Percentiles rank a stretch among this genome's conserved stretches.
Conservation (phyloP, 2,888 invertebrate genomes). For the Pammene aurita region DNA sequence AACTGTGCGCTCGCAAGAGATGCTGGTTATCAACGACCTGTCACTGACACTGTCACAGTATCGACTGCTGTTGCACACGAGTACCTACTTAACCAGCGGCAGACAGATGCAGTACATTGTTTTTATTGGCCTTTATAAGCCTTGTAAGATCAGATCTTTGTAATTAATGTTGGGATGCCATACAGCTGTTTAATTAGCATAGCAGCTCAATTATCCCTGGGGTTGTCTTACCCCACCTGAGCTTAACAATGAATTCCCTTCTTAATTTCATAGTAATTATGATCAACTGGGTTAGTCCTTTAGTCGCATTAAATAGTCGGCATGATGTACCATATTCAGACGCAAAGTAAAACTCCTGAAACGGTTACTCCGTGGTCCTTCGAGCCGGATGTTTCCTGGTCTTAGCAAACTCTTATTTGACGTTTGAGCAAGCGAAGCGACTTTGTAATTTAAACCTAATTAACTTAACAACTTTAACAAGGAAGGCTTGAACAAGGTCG, state of each 20-base stretch:
- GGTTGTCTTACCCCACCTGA: too few species aligned
- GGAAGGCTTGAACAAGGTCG: slow-evolving; percentile 15
- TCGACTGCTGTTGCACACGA: slow-evolving; percentile 5
- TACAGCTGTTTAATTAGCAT: too few species aligned
- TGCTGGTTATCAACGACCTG: slow-evolving; percentile 18
- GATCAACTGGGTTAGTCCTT: too few species aligned
- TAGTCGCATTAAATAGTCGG: too few species aligned
- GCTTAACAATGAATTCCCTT: too few species aligned
- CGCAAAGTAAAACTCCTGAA: background rate
- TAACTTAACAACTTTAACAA: slow-evolving; percentile 15
- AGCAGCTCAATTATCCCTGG: too few species aligned
- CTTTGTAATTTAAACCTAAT: slow-evolving; percentile 4
- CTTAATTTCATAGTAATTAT: too few species aligned
- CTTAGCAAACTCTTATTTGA: background rate
- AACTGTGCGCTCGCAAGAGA: slow-evolving; percentile 4
- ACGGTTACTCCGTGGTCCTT: slow-evolving; percentile 15
- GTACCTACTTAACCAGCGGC: background rate
- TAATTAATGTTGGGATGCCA: too few species aligned
- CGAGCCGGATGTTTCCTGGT: slow-evolving; percentile 18
- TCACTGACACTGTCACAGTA: slow-evolving; percentile 5
- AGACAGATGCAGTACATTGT: too few species aligned
- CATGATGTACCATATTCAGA: too few species aligned
- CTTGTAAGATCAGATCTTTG: too few species aligned
- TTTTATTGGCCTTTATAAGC: too few species aligned
- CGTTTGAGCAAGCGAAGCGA: slow-evolving; percentile 9